Evolutionary conservation across 2,797 vertebrate genomes (phyloP).

Genomic region (Sebastes reedi): DNA sequence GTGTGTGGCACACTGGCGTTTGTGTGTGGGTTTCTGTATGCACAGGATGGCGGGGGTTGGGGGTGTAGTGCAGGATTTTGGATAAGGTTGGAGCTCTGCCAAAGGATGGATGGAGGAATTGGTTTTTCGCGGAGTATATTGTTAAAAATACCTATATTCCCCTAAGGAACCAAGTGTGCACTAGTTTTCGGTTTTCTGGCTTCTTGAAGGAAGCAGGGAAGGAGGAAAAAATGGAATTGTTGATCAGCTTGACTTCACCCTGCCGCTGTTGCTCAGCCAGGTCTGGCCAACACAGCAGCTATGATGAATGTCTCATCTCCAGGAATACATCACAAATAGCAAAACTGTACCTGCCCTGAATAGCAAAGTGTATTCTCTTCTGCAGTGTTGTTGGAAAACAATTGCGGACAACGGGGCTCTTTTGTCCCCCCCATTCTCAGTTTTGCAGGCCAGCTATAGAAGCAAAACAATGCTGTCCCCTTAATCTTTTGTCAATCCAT

Average conservation of each 20-base stretch:
- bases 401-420: conserved; percentile 38
- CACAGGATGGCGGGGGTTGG: conserved; percentile 52
- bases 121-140: conserved; percentile 57
- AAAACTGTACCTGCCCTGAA: conserved; percentile 76
- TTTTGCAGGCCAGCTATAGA: conserved; percentile 28
- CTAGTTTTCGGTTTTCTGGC: conserved; percentile 51
- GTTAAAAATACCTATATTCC: conserved; percentile 75
- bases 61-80: conserved; percentile 66
- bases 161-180: conserved; percentile 56
- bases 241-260: conserved; percentile 76
- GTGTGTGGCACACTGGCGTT: conserved; percentile 5
- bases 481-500: conserved; percentile 42
- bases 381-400: conserved; percentile 64
- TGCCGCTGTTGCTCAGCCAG: conserved; percentile 71
- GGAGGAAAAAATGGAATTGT: conserved; percentile 62
- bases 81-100: conserved; percentile 67
- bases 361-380: conserved; percentile 66
- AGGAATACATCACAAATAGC: conserved; percentile 80
- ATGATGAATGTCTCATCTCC: conserved; percentile 80
- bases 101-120: conserved; percentile 67
- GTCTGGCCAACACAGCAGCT: conserved; percentile 70
- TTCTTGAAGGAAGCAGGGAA: conserved; percentile 51
- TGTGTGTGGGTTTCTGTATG: conserved; percentile 63
- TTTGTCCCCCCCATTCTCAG: conserved; percentile 30
- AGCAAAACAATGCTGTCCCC: conserved; percentile 32